Evolutionary conservation across 2,797 vertebrate species (phyloP).

Genomic region (Bufotes viridis): DNA sequence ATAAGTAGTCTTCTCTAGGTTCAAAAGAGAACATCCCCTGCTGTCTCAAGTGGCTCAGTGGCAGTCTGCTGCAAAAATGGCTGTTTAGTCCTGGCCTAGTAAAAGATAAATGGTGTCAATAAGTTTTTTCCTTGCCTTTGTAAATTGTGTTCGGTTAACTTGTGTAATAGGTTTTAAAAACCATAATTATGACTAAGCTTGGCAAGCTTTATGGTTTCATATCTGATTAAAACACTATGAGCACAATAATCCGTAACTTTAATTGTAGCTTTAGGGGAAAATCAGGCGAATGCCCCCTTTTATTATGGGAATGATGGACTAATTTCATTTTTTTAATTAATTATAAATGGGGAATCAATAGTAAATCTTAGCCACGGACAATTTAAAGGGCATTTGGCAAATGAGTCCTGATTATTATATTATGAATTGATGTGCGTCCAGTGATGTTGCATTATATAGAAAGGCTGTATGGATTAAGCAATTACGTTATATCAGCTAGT

Average conservation of each 20-base stretch:
- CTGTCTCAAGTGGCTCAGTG: no score
- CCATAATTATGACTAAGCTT: constrained; percentile 6
- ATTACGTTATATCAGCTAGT: background rate
- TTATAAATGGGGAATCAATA: constrained; percentile 37
- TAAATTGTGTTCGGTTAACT: background rate
- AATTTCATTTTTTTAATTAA: background rate
- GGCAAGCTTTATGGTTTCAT: constrained; percentile 11
- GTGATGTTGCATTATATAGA: background rate
- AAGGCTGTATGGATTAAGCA: constrained; percentile 14
- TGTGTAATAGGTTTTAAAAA: constrained; percentile 14
- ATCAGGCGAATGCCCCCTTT: background rate
- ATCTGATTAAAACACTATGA: constrained; percentile 19
- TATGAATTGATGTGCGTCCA: constrained; percentile 16
- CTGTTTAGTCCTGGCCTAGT: background rate
- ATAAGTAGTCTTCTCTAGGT: no score
- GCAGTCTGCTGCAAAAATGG: background rate
- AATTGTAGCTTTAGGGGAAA: constrained; percentile 24
- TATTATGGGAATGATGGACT: background rate
- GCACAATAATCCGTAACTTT: background rate
- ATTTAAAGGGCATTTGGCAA: constrained; percentile 12
- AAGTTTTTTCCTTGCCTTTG: background rate
- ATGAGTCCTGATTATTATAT: background rate
- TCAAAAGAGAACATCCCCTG: no score
- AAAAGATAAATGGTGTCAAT: background rate
- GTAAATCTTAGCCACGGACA: background rate